Conservation (phyloP, 2,888 invertebrate species). For the Euzetes globulus region DNA sequence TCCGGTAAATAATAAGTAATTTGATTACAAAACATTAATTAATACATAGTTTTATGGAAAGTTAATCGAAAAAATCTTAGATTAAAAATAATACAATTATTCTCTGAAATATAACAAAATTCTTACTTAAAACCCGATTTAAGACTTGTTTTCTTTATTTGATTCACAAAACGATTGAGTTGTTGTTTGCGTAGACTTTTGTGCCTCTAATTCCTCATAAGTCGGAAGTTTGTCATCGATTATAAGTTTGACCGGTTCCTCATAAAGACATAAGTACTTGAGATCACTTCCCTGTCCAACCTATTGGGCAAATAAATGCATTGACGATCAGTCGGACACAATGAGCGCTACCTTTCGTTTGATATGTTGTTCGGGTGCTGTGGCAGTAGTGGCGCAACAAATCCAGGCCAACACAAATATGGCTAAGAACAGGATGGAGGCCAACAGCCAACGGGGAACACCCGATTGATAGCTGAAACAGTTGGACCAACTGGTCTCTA, state of each 20-base stretch:
- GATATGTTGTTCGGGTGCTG: constrained; percentile 39
- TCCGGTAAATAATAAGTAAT: too few relatives aligned
- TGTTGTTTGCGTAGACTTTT: neutral
- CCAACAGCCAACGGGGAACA: constrained; percentile 39
- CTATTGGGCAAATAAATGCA: neutral
- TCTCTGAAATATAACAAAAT: neutral
- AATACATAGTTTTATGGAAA: too few relatives aligned
- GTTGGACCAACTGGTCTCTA: constrained; percentile 36
- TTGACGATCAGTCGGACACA: neutral
- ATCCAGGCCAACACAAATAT: constrained; percentile 39
- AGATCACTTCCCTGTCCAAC: constrained; percentile 25
- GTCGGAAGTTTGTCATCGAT: constrained; percentile 21
- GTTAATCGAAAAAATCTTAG: neutral
- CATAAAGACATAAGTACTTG: constrained; percentile 13
- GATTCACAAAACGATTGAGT: neutral
- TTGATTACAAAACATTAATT: too few relatives aligned
- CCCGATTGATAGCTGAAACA: constrained; percentile 39
- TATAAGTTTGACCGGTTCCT: neutral
- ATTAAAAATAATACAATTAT: neutral
- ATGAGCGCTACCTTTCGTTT: constrained; percentile 6
- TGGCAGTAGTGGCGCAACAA: constrained; percentile 39
- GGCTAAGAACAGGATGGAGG: constrained; percentile 38
- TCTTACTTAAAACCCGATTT: neutral
- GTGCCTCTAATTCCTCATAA: constrained; percentile 9
- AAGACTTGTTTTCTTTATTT: neutral